Base-by-base conservation (phyloP, 2,113 vertebrate genomes). In the Hucho hucho region DNA sequence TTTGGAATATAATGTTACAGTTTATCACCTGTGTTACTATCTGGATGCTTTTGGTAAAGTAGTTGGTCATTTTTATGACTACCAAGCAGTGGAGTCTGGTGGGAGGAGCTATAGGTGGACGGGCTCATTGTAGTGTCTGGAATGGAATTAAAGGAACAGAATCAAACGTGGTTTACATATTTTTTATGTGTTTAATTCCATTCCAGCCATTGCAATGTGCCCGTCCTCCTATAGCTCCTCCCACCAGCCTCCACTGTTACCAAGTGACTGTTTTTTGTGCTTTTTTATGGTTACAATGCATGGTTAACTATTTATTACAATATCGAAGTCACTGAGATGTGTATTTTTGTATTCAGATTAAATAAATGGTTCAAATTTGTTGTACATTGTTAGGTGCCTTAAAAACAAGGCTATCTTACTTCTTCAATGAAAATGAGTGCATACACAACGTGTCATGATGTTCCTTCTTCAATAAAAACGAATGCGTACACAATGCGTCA, bases 1-100 rank as follows among this genome's bases (percentile, higher is more conserved):
- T 96, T 98, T 97, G 95, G 96, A 95, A 97, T 96, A 97, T 98
- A 96, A 95, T 98, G 95, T 98, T 97, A 96, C 94, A 93, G 93
- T 95, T 43, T 93, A 86, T 93, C 88, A 95, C 94, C 93, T 95
- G 94, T 96, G 95, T 95, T 95, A 94, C 93, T 95, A 95, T 95
- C 94, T 94, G 94, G 93, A 94, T 96, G 94, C 95, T 93, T 98
- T 84, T 96, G 95, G 95, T 96, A 95, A 97, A 93, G 93, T 96
- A 97, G 95, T 92, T 96, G 93, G 95, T 95, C 88, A 94, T 96
- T 97, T 97, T 94, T 95, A 98, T 97, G 96, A 98, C 96, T 98
- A 96, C 96, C 37, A 37, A 37, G 2, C 37, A 37, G 9, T 43
- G 37, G 37, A 43, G 37, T 0, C 37, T 12, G 0, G 37, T 43